Evolutionary conservation across 2,888 invertebrate genomes (phyloP), one percentile per base, ranked within the genome.

Genomic region (Ophonus ardosiacus): DNA sequence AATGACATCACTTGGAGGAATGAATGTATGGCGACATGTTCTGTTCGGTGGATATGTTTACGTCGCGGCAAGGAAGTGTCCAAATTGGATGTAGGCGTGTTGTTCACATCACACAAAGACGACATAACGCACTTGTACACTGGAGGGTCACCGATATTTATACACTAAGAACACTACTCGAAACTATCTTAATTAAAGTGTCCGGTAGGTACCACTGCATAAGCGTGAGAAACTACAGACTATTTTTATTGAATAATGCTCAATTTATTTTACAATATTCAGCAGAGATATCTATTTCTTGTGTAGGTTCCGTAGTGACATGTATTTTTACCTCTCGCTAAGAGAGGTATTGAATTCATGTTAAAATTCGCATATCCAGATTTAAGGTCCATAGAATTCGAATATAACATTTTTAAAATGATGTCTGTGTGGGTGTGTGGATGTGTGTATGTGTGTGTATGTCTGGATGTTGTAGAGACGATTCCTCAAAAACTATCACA

Each of bases 31-130:
- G 68, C 68, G 43, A 38, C 68, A 68, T n/a, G 68, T 17, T 6
- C 17, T 6, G 17, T 17, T 61, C 24, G 65, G 17, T 24, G 31
- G 65, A 68, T 10, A 31, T 68, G 68, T 68, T 68, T 38, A 63
- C 13, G 68, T 68, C 68, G 68, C 68, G 61, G 80, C 40, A 80
- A 80, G 80, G 80, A 80, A 80, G 40, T 80, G 80, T 17, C 80
- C 80, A 80, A 80, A 80, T 80, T 80, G 61, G 17, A 8, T 61
- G 80, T 80, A 61, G 80, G 80, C 61, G 80, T 43, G n/a, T 24
- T 24, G 56, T 38, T 7, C 63, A 65, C 63, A 65, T 5, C 68
- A 68, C 68, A 68, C 68, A 68, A 68, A 68, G 68, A 15, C 7
- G n/a, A 59, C 43, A 10, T 13, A 51, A 31, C 31, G 31, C 5